Evolutionary conservation across 2,888 invertebrate genomes (phyloP).

Genomic region (Nymphalis c-album): DNA sequence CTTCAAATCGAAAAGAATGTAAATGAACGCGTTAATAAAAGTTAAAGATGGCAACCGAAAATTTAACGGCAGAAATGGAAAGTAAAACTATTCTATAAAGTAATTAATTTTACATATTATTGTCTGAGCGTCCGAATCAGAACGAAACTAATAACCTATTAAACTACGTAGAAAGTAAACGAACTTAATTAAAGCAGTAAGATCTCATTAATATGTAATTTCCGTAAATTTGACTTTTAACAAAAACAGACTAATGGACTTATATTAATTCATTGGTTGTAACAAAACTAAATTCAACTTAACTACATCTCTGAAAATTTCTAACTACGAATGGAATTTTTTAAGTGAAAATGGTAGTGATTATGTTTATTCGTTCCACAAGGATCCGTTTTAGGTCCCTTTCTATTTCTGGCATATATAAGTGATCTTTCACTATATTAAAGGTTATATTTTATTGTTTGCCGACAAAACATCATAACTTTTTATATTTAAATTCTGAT

Average conservation of each 20-base stretch:
- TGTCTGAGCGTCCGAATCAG: conserved; percentile 44
- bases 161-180: conserved; percentile 51
- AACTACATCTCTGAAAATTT: neutral
- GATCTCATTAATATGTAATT: conserved; percentile 17
- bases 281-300: neutral
- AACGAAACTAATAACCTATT: conserved; percentile 54
- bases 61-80: conserved; percentile 27
- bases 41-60: neutral
- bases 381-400: neutral
- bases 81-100: conserved; percentile 38
- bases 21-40: too few relatives aligned
- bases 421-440: too few relatives aligned
- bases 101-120: conserved; percentile 39
- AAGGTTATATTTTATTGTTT: too few relatives aligned
- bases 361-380: too few relatives aligned
- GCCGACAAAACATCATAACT: too few relatives aligned
- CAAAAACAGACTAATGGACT: conserved; percentile 1
- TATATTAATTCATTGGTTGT: conserved; percentile 8
- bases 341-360: too few relatives aligned
- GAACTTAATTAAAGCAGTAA: conserved; percentile 6
- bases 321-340: too few relatives aligned
- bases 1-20: too few relatives aligned
- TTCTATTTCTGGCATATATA: neutral
- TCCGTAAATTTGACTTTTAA: conserved; percentile 12
- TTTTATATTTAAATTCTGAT: too few relatives aligned